phyloP scores from a whole-genome alignment of 1,140 invertebrate species.

The Scaptodrosophila lebanonensis region DNA sequence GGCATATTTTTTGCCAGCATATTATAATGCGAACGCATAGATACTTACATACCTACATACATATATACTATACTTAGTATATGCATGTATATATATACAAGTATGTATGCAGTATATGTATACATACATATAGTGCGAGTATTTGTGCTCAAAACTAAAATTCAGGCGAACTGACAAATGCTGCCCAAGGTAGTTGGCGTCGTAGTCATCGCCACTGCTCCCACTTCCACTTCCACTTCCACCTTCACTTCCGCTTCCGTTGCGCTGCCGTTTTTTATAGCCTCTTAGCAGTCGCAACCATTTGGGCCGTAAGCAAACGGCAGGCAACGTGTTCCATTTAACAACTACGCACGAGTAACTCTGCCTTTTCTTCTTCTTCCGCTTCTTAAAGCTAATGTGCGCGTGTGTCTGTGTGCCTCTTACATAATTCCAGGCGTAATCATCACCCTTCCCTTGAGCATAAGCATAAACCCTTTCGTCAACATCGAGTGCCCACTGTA shows the following conservation, averaged over 20 bases:
- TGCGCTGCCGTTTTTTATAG: slow-evolving; percentile 12
- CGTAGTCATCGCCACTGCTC: too few species aligned
- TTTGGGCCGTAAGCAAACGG: slow-evolving; percentile 20
- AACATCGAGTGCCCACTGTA: too few species aligned
- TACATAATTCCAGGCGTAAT: too few species aligned
- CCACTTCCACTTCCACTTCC: slow-evolving; percentile 31
- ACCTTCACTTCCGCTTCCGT: slow-evolving; percentile 39
- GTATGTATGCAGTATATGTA: not conserved
- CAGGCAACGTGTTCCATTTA: slow-evolving; percentile 43
- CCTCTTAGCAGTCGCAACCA: slow-evolving; percentile 30
- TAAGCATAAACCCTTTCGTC: too few species aligned
- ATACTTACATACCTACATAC: slow-evolving; percentile 7
- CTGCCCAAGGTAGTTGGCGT: slow-evolving; percentile 33
- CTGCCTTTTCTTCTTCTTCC: not conserved
- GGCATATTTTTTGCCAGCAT: too few species aligned
- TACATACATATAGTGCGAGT: slow-evolving; percentile 5
- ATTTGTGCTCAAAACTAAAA: too few species aligned
- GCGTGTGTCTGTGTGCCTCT: too few species aligned
- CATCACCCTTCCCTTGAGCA: slow-evolving; percentile 43
- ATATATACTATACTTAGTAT: not conserved
- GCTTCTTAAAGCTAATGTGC: not conserved
- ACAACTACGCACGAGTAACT: slow-evolving; percentile 37
- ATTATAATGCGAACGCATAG: slow-evolving; percentile 3
- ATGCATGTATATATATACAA: not conserved
- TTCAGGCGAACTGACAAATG: slow-evolving; percentile 24